Conservation (phyloP, 2,888 invertebrate genomes). For the Synergus gifuensis region DNA sequence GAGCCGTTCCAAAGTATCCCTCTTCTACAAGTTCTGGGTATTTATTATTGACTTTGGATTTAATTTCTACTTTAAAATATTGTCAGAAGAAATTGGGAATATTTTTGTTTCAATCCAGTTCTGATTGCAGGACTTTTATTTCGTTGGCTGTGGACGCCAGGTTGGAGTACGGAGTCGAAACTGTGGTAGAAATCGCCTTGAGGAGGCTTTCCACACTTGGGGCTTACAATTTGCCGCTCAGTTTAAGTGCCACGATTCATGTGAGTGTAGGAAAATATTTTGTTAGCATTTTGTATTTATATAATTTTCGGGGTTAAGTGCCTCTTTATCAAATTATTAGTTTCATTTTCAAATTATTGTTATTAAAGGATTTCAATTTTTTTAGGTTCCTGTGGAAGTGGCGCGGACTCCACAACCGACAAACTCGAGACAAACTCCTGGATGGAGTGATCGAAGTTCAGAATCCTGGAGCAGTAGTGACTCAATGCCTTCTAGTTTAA, state of each 20-base stretch:
- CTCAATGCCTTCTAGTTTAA: slow-evolving; percentile 69
- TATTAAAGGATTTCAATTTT: neutral
- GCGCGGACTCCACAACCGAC: slow-evolving; percentile 49
- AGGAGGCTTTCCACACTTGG: slow-evolving; percentile 85
- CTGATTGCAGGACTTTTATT: slow-evolving; percentile 76
- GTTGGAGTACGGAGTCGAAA: slow-evolving; percentile 88
- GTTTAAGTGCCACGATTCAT: slow-evolving; percentile 78
- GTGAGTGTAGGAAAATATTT: slow-evolving; percentile 63
- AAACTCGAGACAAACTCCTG: slow-evolving; percentile 54
- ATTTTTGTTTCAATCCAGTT: slow-evolving; percentile 35
- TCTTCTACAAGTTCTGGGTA: slow-evolving; percentile 71
- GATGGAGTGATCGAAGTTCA: slow-evolving; percentile 65
- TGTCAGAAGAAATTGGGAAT: neutral
- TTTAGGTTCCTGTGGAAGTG: slow-evolving; percentile 49
- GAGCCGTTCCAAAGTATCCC: slow-evolving; percentile 72
- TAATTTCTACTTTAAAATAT: neutral
- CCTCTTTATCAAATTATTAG: neutral
- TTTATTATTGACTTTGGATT: slow-evolving; percentile 7
- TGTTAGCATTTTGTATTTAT: neutral
- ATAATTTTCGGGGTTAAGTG: neutral
- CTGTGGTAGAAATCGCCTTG: slow-evolving; percentile 86
- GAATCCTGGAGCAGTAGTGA: slow-evolving; percentile 68
- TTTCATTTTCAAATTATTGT: neutral
- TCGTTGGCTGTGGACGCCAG: slow-evolving; percentile 88
- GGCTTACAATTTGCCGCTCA: slow-evolving; percentile 81